Percentiles rank a stretch among this genome's conserved stretches.
Evolutionary conservation across 2,113 vertebrate genomes (phyloP).

Genomic region (Toxostoma redivivum): DNA sequence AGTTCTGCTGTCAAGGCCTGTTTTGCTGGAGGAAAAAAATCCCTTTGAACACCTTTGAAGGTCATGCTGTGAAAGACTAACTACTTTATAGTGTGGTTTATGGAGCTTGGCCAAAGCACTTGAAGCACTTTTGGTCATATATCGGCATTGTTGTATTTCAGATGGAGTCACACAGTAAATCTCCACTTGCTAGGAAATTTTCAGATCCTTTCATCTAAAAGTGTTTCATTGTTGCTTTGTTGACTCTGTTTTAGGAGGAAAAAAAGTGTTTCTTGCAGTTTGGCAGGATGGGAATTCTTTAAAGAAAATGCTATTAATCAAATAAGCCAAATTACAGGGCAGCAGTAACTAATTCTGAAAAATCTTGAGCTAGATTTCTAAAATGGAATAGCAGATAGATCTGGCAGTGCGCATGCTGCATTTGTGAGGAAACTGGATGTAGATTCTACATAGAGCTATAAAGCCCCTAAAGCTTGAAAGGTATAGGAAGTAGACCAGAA

Average conservation of each 20-base stretch:
- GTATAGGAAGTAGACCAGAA: neutral
- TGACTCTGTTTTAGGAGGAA: neutral
- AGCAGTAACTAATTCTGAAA: neutral
- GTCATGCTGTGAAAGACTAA: neutral
- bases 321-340: neutral
- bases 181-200: neutral
- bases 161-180: neutral
- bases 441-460: neutral
- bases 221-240: neutral
- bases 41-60: slow-evolving; percentile 38
- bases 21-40: neutral
- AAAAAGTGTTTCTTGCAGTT: neutral
- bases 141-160: neutral
- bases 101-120: slow-evolving; percentile 41
- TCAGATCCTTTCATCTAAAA: neutral
- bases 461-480: neutral
- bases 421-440: neutral
- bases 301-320: neutral
- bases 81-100: neutral
- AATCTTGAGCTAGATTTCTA: neutral
- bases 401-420: neutral
- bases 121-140: neutral
- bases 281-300: neutral
- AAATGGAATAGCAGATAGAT: neutral
- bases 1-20: slow-evolving; percentile 17